Evolutionary conservation across 1,140 invertebrate species (phyloP), one percentile per base, ranked within the genome.

Genomic region (Holotrichia oblita): DNA sequence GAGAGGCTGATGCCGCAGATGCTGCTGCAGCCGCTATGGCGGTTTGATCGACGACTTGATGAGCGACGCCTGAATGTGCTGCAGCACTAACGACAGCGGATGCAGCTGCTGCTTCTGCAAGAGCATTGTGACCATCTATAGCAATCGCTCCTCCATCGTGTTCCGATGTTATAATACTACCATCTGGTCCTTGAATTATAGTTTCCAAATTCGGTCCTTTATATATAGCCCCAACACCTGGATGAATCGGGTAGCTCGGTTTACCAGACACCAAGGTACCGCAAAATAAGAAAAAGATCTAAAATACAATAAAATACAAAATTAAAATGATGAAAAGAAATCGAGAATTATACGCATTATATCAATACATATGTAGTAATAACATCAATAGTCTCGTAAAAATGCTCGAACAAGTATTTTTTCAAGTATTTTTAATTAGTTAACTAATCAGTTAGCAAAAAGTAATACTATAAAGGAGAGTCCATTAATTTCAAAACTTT

Each of bases 171-270:
- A 82, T 81, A 3, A 81, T 75, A 34, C 78, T 79, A 14, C 81
- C 81, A 74, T 82, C 81, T 42, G 81, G 81, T 12, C 81, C 81
- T 77, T 82, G 76, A 27, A 82, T 82, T 20, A 82, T 82, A 1
- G 81, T 82, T 59, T 79, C 78, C 6, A 78, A 80, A 74, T 82
- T 77, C 7, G 81, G 80, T 40, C 81, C 81, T 73, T 82, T 81
- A 42, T 82, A 82, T 69, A 82, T 82, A n/a, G 77, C 77, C 14
- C 79, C 79, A 20, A 80, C 77, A 22, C 79, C 79, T 27, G 77
- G 72, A 55, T 80, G 77, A 8, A 80, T 42, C n/a, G 79, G 76
- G 34, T 80, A 78, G 12, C 77, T 77, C 9, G 77, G 77, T 55
- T 76, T 76, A 17, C 42, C 75, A 27, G 6, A 76, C 10, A 22